Evolutionary conservation across 1,140 invertebrate species (phyloP).

Genomic region (Ptiloglossa arizonensis): DNA sequence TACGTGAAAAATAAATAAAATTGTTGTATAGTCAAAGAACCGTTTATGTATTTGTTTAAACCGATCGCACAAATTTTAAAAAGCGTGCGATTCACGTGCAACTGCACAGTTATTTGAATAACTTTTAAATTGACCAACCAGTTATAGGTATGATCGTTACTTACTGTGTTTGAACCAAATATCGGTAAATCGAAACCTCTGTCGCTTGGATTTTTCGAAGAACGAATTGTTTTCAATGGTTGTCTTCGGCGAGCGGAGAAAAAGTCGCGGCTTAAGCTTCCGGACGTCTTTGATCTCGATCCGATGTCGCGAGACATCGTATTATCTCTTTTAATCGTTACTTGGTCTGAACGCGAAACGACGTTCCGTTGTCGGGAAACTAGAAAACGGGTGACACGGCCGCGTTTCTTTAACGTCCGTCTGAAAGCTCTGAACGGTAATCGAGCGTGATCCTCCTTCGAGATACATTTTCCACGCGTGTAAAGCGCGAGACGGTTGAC

Average conservation of each 20-base stretch:
- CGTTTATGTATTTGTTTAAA: too few relatives aligned
- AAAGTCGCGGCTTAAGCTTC: not conserved
- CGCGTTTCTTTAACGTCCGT: constrained; percentile 22
- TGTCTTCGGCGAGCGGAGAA: not conserved
- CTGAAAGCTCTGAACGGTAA: constrained; percentile 56
- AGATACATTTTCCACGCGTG: constrained; percentile 43
- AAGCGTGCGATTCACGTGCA: too few relatives aligned
- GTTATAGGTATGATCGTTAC: too few relatives aligned
- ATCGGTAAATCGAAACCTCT: not conserved
- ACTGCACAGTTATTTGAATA: too few relatives aligned
- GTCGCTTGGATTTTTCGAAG: not conserved
- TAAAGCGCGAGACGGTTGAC: constrained; percentile 61
- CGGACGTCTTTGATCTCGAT: not conserved
- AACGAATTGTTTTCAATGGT: not conserved
- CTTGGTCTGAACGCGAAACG: constrained; percentile 8
- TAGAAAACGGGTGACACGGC: not conserved
- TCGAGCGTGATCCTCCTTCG: constrained; percentile 52
- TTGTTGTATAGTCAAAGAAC: too few relatives aligned
- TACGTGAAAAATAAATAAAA: too few relatives aligned
- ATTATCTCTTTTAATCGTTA: constrained; percentile 30
- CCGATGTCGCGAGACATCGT: not conserved
- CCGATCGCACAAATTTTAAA: too few relatives aligned
- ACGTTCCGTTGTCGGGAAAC: constrained; percentile 19
- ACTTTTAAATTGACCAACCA: too few relatives aligned
- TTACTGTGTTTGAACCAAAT: too few relatives aligned